These are phyloP conservation scores for Xenopus petersii DNA, from an alignment of 2,797 vertebrate genomes.

Conservation along the genomic window DNA sequence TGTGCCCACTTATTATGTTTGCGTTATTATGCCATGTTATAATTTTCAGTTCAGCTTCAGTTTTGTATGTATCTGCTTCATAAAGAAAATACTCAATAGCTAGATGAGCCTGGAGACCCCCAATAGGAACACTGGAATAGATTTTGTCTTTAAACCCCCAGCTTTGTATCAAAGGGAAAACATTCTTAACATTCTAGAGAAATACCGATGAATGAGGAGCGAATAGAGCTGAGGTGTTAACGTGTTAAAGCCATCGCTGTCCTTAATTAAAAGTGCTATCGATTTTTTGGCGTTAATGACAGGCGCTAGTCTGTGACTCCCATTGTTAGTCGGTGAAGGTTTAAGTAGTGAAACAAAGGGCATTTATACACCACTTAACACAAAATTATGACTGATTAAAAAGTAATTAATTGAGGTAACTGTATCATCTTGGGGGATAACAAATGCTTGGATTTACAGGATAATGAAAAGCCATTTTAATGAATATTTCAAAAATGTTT, in stretches of 20 bases:
- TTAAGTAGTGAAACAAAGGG: constrained; percentile 75
- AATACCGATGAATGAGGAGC: too few species aligned
- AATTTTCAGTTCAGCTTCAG: too few species aligned
- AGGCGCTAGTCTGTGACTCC: constrained; percentile 63
- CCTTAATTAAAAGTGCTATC: constrained; percentile 76
- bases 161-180: too few species aligned
- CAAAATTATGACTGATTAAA: constrained; percentile 79
- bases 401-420: constrained; percentile 71
- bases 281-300: constrained; percentile 69
- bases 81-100: too few species aligned
- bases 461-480: constrained; percentile 15
- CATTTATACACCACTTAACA: constrained; percentile 71
- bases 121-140: too few species aligned
- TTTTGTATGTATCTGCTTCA: too few species aligned
- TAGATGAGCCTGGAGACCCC: too few species aligned
- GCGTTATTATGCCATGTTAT: too few species aligned
- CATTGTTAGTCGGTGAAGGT: constrained; percentile 65
- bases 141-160: too few species aligned
- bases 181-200: too few species aligned
- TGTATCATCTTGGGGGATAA: constrained; percentile 51
- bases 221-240: background rate
- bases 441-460: constrained; percentile 26
- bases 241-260: constrained; percentile 52
- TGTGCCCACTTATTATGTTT: too few species aligned
- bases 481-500: background rate